Conservation (phyloP, 2,797 vertebrate species). For the Gallinago stenura region DNA sequence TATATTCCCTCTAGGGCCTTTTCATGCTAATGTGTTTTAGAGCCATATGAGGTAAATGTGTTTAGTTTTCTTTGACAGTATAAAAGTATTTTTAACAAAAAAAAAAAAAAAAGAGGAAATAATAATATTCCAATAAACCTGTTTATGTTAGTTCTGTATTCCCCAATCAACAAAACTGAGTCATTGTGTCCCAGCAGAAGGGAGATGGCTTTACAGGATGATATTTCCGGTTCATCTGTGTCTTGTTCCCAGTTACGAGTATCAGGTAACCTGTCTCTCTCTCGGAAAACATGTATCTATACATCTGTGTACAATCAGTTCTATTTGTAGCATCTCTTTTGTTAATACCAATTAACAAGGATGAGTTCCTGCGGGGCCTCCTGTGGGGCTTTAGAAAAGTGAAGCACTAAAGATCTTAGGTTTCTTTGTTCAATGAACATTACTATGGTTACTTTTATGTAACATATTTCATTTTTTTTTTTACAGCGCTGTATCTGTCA, state of each 20-base stretch:
- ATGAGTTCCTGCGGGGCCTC: constrained; percentile 8
- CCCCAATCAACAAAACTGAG: not conserved
- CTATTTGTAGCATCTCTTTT: not conserved
- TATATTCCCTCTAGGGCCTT: not conserved
- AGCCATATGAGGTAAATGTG: not conserved
- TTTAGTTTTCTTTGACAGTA: not conserved
- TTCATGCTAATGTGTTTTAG: not conserved
- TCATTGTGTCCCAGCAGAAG: not conserved
- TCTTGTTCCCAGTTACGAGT: not conserved
- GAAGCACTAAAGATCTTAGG: not conserved
- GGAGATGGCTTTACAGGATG: not conserved
- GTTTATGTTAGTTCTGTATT: not conserved
- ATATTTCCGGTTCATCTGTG: not conserved
- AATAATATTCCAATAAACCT: not conserved
- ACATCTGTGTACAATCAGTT: not conserved
- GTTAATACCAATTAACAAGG: not conserved
- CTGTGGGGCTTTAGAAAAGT: not conserved
- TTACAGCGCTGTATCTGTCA: not conserved
- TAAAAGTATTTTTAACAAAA: not conserved
- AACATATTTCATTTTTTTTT: not conserved
- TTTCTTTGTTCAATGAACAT: constrained; percentile 20
- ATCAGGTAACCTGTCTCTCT: not conserved
- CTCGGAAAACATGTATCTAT: accelerated
- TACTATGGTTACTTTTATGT: not conserved
- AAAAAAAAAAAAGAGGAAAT: not conserved